phyloP scores from a whole-genome alignment of 2,113 vertebrate genomes.

The Amblyornis subalaris region DNA sequence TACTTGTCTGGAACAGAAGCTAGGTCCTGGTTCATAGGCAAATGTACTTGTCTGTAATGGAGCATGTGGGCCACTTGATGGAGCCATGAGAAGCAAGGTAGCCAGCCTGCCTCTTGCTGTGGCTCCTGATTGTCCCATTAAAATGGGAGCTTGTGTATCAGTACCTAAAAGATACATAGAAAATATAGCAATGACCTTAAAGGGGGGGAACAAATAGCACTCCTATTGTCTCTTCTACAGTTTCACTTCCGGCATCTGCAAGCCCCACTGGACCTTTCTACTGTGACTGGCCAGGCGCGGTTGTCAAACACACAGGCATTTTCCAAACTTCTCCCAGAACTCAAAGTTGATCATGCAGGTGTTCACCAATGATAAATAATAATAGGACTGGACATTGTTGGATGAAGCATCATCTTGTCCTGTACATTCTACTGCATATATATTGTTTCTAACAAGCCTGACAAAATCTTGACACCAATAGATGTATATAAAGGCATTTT shows the following conservation, averaged over 20 bases:
- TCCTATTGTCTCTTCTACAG: not conserved
- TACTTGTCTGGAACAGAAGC: not conserved
- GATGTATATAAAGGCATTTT: not conserved
- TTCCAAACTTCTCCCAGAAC: not conserved
- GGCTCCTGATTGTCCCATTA: not conserved
- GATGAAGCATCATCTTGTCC: fast-evolving
- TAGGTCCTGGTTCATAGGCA: not conserved
- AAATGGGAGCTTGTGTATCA: not conserved
- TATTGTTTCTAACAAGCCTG: not conserved
- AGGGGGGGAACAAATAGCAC: not conserved
- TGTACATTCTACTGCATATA: not conserved
- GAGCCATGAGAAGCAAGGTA: constrained; percentile 5
- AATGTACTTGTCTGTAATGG: not conserved
- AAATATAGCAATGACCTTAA: not conserved
- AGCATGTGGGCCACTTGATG: not conserved
- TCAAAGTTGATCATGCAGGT: not conserved
- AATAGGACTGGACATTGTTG: not conserved
- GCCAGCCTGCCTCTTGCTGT: not conserved
- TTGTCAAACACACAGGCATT: not conserved
- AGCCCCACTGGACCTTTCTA: not conserved
- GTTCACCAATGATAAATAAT: not conserved
- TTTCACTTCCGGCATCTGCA: not conserved
- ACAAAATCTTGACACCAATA: not conserved
- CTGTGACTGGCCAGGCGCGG: too few species aligned
- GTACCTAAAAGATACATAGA: not conserved